phyloP scores from a whole-genome alignment of 1,140 invertebrate species.

The Lepidurus couesii region DNA sequence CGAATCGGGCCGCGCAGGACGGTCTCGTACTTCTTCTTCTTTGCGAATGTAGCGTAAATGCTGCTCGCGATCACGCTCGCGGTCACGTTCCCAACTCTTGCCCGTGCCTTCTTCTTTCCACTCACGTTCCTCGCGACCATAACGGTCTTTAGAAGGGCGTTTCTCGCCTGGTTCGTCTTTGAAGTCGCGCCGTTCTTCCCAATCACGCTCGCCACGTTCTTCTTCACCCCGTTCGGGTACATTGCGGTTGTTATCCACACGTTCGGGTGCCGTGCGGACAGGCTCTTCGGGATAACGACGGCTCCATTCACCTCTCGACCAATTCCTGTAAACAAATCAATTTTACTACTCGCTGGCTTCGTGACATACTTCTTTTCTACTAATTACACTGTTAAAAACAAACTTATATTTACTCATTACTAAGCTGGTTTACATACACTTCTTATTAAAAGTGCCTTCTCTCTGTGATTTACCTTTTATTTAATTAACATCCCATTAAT shows the following conservation, averaged over 20 bases:
- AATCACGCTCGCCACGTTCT: slow-evolving; percentile 35
- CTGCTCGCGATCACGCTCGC: slow-evolving; percentile 37
- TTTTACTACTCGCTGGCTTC: too few relatives aligned
- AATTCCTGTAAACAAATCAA: background rate
- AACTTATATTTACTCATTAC: too few relatives aligned
- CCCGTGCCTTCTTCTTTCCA: slow-evolving; percentile 28
- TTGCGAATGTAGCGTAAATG: slow-evolving; percentile 41
- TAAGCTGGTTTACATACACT: too few relatives aligned
- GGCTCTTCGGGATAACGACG: slow-evolving; percentile 40
- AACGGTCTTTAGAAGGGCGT: background rate
- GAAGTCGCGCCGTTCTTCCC: slow-evolving; percentile 35
- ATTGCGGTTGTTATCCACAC: slow-evolving; percentile 41
- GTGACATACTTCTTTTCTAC: too few relatives aligned
- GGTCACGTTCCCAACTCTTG: slow-evolving; percentile 32
- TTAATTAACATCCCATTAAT: too few relatives aligned
- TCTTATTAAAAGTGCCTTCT: too few relatives aligned
- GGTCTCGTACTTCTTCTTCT: slow-evolving; percentile 44
- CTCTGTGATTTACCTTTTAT: too few relatives aligned
- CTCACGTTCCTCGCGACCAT: slow-evolving; percentile 27
- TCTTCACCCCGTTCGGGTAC: slow-evolving; percentile 43
- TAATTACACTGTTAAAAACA: too few relatives aligned
- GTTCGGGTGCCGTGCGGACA: slow-evolving; percentile 41
- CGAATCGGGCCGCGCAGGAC: slow-evolving; percentile 51
- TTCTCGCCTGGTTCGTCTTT: slow-evolving; percentile 25
- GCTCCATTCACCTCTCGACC: slow-evolving; percentile 32